Evolutionary conservation across 2,888 invertebrate genomes (phyloP).

Genomic region (Deroplatys truncata): DNA sequence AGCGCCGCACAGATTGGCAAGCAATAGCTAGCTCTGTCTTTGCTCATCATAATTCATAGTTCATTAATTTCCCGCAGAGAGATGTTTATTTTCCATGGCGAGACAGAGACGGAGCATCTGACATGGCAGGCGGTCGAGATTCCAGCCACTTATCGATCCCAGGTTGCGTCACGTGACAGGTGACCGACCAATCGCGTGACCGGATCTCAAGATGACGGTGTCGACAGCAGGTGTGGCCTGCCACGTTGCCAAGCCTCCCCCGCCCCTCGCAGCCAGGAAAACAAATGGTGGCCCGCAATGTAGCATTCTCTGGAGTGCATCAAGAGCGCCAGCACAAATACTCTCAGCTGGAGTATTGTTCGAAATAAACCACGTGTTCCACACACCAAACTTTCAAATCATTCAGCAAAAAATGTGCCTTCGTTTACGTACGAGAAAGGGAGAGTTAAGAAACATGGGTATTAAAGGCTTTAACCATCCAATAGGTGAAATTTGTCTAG

Average conservation of each 20-base stretch:
- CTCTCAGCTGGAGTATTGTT: not conserved
- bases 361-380: not conserved
- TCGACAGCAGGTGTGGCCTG: slow-evolving; percentile 18
- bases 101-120: not conserved
- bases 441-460: too few relatives aligned
- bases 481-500: too few relatives aligned
- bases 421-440: too few relatives aligned
- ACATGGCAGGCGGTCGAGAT: slow-evolving; percentile 4
- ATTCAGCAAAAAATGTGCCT: too few relatives aligned
- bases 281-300: not conserved
- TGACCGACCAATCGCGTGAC: slow-evolving; percentile 15
- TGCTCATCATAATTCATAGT: slow-evolving; percentile 1
- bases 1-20: not conserved
- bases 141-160: slow-evolving; percentile 22
- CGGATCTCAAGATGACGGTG: slow-evolving; percentile 13
- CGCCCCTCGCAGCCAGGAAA: not conserved
- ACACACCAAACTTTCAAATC: not conserved
- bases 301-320: not conserved
- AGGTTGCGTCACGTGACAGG: slow-evolving; percentile 9
- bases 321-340: not conserved
- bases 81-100: not conserved
- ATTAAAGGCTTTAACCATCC: too few relatives aligned
- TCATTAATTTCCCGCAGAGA: slow-evolving; percentile 4
- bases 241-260: not conserved
- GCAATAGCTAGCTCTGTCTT: not conserved